Evolutionary conservation across 2,888 invertebrate genomes (phyloP).

Genomic region (Archips xylosteana): DNA sequence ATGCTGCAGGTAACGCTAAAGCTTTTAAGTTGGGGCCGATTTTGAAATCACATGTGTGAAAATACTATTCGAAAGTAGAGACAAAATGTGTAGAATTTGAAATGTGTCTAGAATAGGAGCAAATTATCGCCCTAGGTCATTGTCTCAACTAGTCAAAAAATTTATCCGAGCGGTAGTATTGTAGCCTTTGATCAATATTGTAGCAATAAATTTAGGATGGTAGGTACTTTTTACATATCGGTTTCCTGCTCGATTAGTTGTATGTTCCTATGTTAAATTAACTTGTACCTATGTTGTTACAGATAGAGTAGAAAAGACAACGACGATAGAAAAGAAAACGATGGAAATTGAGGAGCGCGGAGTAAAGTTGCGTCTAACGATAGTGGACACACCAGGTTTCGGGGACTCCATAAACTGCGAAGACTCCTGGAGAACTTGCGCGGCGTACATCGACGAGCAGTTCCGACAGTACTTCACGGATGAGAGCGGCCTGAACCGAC

Average conservation of each 20-base stretch:
- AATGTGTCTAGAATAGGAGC: no score
- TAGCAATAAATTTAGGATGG: no score
- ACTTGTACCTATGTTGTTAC: conserved; percentile 54
- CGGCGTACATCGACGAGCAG: conserved; percentile 97
- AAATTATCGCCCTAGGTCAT: no score
- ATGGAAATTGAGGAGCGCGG: conserved; percentile 98
- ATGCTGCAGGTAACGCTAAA: conserved; percentile 86
- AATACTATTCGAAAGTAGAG: no score
- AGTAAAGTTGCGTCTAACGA: conserved; percentile 94
- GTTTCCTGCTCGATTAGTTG: no score
- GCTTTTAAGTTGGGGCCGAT: background rate
- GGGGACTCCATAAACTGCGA: conserved; percentile 97
- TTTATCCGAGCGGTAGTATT: no score
- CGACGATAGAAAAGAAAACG: conserved; percentile 91
- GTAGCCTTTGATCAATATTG: no score
- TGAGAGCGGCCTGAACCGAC: conserved; percentile 97
- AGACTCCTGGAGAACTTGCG: conserved; percentile 96
- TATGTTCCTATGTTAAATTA: background rate
- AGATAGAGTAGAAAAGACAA: conserved; percentile 89
- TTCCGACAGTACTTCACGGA: conserved; percentile 94
- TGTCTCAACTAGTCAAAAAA: no score
- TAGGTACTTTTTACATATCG: no score
- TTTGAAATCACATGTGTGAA: no score
- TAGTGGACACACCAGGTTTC: conserved; percentile 98
- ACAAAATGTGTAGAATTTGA: no score